Conservation (phyloP, 2,888 invertebrate species). For the Amphiduros pacificus region DNA sequence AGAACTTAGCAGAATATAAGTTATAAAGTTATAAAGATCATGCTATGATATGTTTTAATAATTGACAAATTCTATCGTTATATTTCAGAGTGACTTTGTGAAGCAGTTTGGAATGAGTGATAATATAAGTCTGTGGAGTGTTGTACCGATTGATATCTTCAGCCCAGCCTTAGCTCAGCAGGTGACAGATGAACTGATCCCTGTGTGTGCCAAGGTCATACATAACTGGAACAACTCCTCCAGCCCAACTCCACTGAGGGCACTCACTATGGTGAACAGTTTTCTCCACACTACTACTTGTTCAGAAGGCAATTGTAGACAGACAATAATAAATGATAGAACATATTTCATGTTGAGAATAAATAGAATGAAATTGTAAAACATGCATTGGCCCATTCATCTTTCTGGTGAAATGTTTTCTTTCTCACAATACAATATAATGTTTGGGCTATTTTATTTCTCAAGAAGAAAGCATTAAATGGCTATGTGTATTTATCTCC, state of each 20-base stretch:
- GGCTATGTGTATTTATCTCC: too few relatives aligned
- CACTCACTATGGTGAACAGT: neutral
- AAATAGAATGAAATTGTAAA: too few relatives aligned
- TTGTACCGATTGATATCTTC: constrained; percentile 3
- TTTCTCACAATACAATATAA: too few relatives aligned
- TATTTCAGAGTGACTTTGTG: constrained; percentile 6
- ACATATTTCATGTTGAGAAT: too few relatives aligned
- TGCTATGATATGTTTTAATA: neutral
- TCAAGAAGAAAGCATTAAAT: too few relatives aligned
- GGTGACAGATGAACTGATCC: neutral
- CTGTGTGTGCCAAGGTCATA: neutral
- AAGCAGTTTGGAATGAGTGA: neutral
- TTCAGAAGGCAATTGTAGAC: too few relatives aligned
- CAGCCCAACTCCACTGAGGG: neutral
- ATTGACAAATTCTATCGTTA: neutral
- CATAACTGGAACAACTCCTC: neutral
- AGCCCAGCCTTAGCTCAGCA: neutral
- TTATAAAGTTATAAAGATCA: neutral
- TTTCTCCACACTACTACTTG: neutral
- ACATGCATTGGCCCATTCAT: too few relatives aligned
- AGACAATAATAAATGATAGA: too few relatives aligned
- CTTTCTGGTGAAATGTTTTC: too few relatives aligned
- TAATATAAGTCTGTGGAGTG: constrained; percentile 3
- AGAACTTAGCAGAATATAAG: too few relatives aligned
- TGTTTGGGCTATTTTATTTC: too few relatives aligned